Percentiles rank a stretch among this genome's conserved stretches.
Conservation (phyloP, 2,888 invertebrate species). For the Bombylius discolor region DNA sequence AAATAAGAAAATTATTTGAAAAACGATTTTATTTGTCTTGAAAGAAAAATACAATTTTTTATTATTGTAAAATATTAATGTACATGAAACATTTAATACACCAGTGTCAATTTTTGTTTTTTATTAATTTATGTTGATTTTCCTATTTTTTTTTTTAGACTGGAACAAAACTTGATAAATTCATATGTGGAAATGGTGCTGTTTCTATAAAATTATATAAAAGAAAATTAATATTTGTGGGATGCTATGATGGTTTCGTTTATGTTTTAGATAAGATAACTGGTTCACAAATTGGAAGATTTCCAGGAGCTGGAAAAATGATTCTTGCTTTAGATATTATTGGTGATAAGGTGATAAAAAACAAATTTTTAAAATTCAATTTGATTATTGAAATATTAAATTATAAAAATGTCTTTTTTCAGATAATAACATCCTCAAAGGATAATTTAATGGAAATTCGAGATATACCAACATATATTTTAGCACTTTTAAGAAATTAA, state of each 20-base stretch:
- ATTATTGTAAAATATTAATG: no score
- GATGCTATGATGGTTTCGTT: constrained; percentile 67
- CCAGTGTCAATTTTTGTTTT: no score
- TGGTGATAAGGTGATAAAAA: constrained; percentile 41
- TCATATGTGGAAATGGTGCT: constrained; percentile 55
- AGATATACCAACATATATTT: constrained; percentile 42
- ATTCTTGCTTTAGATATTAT: constrained; percentile 55
- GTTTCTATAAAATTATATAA: constrained; percentile 54
- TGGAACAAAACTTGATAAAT: constrained; percentile 46
- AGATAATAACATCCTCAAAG: constrained; percentile 57
- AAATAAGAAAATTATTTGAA: background rate
- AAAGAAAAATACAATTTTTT: no score
- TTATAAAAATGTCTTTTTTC: constrained; percentile 27
- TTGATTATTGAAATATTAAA: background rate
- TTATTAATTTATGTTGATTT: no score
- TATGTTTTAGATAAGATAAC: constrained; percentile 47
- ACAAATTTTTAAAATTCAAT: background rate
- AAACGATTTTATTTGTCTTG: no score
- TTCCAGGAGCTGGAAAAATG: constrained; percentile 58
- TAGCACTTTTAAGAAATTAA: constrained; percentile 1
- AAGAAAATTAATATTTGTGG: constrained; percentile 51
- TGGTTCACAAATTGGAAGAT: constrained; percentile 44
- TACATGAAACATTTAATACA: no score
- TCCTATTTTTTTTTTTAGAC: constrained; percentile 39
- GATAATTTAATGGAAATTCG: constrained; percentile 51